Evolutionary conservation across 2,113 vertebrate species (phyloP), one percentile per base, ranked within the genome.

Genomic region (Lanius collurio): DNA sequence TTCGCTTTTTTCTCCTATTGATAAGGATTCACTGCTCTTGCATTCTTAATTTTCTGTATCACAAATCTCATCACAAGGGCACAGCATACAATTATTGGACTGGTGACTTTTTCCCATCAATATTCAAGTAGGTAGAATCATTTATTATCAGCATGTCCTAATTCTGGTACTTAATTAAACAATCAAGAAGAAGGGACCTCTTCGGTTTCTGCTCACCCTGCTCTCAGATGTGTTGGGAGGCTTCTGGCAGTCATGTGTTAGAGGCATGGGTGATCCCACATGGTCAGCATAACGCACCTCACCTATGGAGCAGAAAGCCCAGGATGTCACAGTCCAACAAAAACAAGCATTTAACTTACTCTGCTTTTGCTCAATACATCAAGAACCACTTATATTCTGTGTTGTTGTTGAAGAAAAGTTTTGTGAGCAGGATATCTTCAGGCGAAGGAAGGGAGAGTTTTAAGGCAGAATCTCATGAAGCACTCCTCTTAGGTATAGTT

Each of bases 161-260:
- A 74, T 57, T 65, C n/a, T 78, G 11, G 12, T 67, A 31, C 22
- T 70, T 74, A 67, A 50, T 70, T 62, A 42, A 53, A 57, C 6
- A 57, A 53, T 31, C 14, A 80, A 11, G 41, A 47, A 76, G 33
- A 60, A 64, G 15, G 15, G 8, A 77, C 26, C 31, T 44, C 15
- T 52, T 60, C 0, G 0, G 8, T 52, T 84, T 89, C 53, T 53
- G 7, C 17, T 56, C 35, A 46, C 1, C 2, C 11, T 78, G 11
- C 5, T 70, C 4, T 69, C 5, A 2, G 26, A 28, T 46, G 11
- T 30, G 16, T 4, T 44, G 7, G 35, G 20, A 74, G 60, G 56
- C 11, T 24, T 5, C 26, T 56, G 53, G 18, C 23, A 75, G 39
- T 20, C 10, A 1, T 3, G 6, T 13, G 8, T 19, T 39, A 27